These are phyloP conservation scores for Tupiocoris notatus DNA, from an alignment of 2,888 invertebrate species.

Conservation along the genomic window DNA sequence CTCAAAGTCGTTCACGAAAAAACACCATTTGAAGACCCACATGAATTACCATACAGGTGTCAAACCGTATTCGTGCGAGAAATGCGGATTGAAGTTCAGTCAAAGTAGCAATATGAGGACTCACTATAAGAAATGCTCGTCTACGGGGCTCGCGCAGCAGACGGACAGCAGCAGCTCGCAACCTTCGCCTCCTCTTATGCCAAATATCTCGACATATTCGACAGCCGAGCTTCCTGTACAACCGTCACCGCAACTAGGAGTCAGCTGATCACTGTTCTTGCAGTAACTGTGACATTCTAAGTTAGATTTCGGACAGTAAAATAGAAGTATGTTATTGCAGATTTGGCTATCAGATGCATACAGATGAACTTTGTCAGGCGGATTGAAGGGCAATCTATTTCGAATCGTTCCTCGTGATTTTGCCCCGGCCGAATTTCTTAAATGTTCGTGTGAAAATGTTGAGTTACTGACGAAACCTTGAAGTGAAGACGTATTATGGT, in stretches of 20 bases:
- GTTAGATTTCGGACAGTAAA: no score
- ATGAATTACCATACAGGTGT: conserved; percentile 81
- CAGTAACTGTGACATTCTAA: no score
- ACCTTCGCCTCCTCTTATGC: conserved; percentile 5
- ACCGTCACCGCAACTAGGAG: conserved; percentile 9
- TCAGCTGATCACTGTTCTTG: conserved; percentile 33
- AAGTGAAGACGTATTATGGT: no score
- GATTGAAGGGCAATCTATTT: no score
- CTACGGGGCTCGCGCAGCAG: conserved; percentile 23
- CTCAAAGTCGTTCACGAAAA: conserved; percentile 79
- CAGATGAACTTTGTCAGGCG: no score
- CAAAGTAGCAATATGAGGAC: conserved; percentile 86
- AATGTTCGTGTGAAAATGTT: no score
- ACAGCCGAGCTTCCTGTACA: conserved; percentile 2
- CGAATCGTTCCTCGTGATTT: no score
- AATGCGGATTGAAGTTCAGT: conserved; percentile 74
- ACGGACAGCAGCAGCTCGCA: not conserved
- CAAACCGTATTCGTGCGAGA: conserved; percentile 71
- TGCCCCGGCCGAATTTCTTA: no score
- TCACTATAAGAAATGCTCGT: conserved; percentile 72
- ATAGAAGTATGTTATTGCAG: no score
- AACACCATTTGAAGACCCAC: conserved; percentile 80
- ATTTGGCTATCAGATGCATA: no score
- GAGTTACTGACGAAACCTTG: no score
- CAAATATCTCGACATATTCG: conserved; percentile 11